Conservation (phyloP, 2,888 invertebrate species). For the Branchipolynoe longqiensis region DNA sequence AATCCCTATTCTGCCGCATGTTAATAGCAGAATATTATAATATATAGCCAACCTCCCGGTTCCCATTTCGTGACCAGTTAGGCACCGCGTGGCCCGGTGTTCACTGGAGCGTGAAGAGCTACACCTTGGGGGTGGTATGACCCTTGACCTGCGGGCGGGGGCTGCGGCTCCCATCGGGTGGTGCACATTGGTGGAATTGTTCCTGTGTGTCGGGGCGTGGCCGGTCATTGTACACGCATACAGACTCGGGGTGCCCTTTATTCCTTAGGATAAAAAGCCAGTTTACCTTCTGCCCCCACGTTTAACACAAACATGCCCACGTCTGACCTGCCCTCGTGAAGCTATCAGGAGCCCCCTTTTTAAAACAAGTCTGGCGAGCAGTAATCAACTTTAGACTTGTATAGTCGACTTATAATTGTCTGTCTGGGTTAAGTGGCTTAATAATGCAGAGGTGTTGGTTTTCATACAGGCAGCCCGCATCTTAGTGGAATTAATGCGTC, state of each 20-base stretch:
- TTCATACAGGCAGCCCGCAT: too few relatives aligned
- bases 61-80: conserved; percentile 22
- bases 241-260: conserved; percentile 25
- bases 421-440: too few relatives aligned
- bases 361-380: too few relatives aligned
- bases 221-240: conserved; percentile 16
- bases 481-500: too few relatives aligned
- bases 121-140: conserved; percentile 14
- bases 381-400: too few relatives aligned
- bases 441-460: too few relatives aligned
- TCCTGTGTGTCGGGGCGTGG: conserved; percentile 3
- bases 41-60: too few relatives aligned
- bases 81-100: background rate
- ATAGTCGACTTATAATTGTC: too few relatives aligned
- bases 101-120: conserved; percentile 29
- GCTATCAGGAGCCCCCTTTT: too few relatives aligned
- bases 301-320: conserved; percentile 21
- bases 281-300: conserved; percentile 33
- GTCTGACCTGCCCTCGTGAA: too few relatives aligned
- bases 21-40: too few relatives aligned
- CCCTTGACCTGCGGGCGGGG: background rate
- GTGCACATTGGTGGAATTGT: conserved; percentile 24
- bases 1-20: too few relatives aligned
- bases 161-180: conserved; percentile 1
- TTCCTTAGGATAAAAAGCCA: background rate